These are phyloP conservation scores for Chaunax sp. DNA, from an alignment of 2,797 vertebrate species.

Conservation along the genomic window DNA sequence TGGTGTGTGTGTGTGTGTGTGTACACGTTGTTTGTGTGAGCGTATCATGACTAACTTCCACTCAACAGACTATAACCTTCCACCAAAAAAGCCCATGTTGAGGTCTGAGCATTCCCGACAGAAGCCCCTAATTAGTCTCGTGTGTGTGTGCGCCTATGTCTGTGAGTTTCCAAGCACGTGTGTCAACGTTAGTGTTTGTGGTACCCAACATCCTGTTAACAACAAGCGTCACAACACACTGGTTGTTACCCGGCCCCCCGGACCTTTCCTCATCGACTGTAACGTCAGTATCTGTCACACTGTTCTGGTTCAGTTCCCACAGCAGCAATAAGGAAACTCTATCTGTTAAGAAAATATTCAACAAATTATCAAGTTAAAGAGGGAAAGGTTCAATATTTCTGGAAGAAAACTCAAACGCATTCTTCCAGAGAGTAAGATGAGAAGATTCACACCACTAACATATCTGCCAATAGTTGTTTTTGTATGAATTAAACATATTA, in stretches of 20 bases:
- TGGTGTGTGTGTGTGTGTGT: slow-evolving; percentile 18
- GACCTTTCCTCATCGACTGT: slow-evolving; percentile 30
- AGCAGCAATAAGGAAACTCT: slow-evolving; percentile 1
- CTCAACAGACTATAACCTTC: slow-evolving; percentile 52
- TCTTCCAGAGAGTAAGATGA: background rate
- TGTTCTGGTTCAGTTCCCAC: slow-evolving; percentile 1
- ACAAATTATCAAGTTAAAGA: background rate
- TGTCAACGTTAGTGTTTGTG: slow-evolving; percentile 57
- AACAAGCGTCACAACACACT: slow-evolving; percentile 61
- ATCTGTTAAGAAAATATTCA: background rate
- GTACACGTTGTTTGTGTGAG: slow-evolving; percentile 22
- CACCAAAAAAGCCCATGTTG: slow-evolving; percentile 66
- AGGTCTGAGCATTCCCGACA: slow-evolving; percentile 72
- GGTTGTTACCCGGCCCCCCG: slow-evolving; percentile 32
- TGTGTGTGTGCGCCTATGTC: slow-evolving; percentile 12
- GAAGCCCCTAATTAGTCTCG: slow-evolving; percentile 56
- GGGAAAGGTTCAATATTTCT: background rate
- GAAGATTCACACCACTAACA: background rate
- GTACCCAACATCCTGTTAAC: slow-evolving; percentile 68
- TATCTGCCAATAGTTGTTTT: background rate
- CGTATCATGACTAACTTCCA: slow-evolving; percentile 67
- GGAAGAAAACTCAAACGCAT: background rate
- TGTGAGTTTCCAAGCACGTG: slow-evolving; percentile 30
- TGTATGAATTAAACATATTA: too few relatives aligned
- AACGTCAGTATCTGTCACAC: slow-evolving; percentile 13